Conservation (phyloP, 2,888 invertebrate genomes). For the Hedya salicella region DNA sequence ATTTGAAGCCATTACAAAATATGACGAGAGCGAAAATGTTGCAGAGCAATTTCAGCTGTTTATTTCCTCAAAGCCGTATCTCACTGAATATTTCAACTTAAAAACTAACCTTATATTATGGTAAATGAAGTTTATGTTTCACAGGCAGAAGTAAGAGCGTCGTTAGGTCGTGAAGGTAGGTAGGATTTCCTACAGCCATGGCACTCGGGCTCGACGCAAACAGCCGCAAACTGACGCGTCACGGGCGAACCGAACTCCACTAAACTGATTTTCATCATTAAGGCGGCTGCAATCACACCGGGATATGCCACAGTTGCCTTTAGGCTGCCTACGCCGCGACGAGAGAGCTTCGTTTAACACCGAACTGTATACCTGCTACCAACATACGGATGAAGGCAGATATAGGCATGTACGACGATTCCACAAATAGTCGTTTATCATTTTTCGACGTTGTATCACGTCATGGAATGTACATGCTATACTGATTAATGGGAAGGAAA, state of each 20-base stretch:
- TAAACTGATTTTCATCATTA: constrained; percentile 64
- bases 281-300: constrained; percentile 49
- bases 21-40: constrained; percentile 41
- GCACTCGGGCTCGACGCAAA: constrained; percentile 50
- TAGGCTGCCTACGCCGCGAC: neutral
- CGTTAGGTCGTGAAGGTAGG: neutral
- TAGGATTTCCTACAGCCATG: constrained; percentile 32
- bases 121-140: constrained; percentile 1
- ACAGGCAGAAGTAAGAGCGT: neutral
- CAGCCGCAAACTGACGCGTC: constrained; percentile 53
- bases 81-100: neutral
- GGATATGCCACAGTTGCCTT: constrained; percentile 8
- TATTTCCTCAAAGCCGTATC: constrained; percentile 1
- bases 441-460: neutral
- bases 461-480: neutral
- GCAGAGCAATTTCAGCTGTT: constrained; percentile 34
- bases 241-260: constrained; percentile 54
- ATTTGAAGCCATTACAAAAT: constrained; percentile 42
- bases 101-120: neutral
- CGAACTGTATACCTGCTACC: neutral
- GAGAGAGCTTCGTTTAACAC: neutral
- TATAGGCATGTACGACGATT: neutral
- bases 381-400: neutral
- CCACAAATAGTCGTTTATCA: neutral
- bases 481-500: neutral